Percentiles rank a stretch among this genome's conserved stretches.
Conservation (phyloP, 2,113 vertebrate species). For the Ailuropoda melanoleuca region DNA sequence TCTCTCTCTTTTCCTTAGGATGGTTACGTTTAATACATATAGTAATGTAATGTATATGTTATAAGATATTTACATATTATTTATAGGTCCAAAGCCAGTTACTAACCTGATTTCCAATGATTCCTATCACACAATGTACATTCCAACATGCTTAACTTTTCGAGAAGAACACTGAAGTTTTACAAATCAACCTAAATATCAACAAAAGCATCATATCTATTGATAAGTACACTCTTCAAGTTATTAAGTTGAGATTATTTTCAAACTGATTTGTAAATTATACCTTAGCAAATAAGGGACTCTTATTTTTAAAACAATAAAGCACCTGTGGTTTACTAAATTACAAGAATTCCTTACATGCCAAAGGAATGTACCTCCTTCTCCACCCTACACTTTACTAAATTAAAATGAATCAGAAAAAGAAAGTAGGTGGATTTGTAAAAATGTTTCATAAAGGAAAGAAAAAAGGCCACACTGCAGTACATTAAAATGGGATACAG, state of each 20-base stretch:
- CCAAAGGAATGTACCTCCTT: neutral
- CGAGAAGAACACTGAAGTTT: neutral
- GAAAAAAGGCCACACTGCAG: neutral
- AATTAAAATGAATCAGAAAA: conserved; percentile 49
- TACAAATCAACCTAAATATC: neutral
- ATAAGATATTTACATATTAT: neutral
- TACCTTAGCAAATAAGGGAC: neutral
- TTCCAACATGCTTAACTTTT: neutral
- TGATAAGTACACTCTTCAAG: neutral
- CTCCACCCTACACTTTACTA: conserved; percentile 39
- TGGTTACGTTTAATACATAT: neutral
- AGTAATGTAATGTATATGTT: neutral
- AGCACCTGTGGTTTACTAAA: neutral
- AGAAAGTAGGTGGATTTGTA: neutral
- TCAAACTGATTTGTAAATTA: neutral
- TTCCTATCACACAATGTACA: neutral
- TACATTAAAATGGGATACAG: neutral
- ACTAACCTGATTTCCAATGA: neutral
- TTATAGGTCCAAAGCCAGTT: neutral
- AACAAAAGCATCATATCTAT: neutral
- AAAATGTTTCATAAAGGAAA: neutral
- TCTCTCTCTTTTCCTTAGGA: neutral
- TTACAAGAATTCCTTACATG: neutral
- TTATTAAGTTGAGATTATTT: neutral
- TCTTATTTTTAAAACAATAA: neutral